These are phyloP conservation scores for Clusia tigrina DNA, from an alignment of 2,888 invertebrate genomes.

Conservation along the genomic window DNA sequence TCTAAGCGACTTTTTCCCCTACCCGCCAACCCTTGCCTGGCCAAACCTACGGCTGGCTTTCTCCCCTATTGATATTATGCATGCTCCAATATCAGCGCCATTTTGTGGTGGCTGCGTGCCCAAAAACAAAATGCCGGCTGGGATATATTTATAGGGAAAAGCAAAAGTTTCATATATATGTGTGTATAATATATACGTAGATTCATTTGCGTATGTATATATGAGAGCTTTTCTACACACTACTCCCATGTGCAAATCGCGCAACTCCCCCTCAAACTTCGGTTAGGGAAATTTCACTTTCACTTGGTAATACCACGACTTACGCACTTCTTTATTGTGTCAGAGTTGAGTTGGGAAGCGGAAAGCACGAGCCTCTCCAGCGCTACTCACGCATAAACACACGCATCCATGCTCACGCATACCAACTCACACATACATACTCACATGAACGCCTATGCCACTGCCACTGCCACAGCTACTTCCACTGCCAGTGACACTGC, in stretches of 20 bases:
- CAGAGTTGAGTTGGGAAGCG: background rate
- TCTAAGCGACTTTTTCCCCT: background rate
- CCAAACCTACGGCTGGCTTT: too few relatives aligned
- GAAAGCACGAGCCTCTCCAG: background rate
- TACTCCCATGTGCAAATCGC: background rate
- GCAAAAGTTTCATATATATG: too few relatives aligned
- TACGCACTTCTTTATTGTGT: background rate
- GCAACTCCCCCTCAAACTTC: background rate
- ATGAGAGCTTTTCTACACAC: background rate
- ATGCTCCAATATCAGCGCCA: slow-evolving; percentile 40
- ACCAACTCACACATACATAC: background rate
- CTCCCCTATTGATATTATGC: background rate
- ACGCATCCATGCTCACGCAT: slow-evolving; percentile 1
- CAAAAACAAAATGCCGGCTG: slow-evolving; percentile 40
- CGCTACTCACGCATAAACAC: background rate
- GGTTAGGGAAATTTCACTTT: background rate
- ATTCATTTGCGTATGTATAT: too few relatives aligned
- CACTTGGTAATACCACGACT: background rate
- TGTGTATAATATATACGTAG: too few relatives aligned
- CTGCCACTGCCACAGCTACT: too few relatives aligned
- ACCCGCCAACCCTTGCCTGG: too few relatives aligned
- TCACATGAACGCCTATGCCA: background rate
- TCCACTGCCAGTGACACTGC: too few relatives aligned
- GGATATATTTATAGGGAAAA: too few relatives aligned
- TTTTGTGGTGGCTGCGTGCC: slow-evolving; percentile 55